Conservation (phyloP, 2,797 vertebrate genomes). For the Hypotaenidia philippensis region DNA sequence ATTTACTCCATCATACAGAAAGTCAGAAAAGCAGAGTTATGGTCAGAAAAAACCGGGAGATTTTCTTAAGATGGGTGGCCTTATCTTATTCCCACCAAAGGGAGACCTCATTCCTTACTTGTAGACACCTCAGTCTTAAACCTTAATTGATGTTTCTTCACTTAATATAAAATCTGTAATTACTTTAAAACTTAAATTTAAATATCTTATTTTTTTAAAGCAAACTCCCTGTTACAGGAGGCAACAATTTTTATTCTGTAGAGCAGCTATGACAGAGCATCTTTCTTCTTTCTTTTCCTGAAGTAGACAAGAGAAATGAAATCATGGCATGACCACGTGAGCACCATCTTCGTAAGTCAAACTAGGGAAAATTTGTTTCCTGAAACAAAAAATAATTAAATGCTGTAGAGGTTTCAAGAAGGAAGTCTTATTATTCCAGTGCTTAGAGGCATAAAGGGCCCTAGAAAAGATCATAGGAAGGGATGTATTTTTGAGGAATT, state of each 20-base stretch:
- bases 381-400: slow-evolving; percentile 45
- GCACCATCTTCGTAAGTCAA: background rate
- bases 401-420: background rate
- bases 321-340: background rate
- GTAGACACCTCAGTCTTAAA: background rate
- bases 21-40: background rate
- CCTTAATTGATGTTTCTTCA: background rate
- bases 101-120: background rate
- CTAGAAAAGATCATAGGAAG: background rate
- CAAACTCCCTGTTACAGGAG: background rate
- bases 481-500: background rate
- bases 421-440: background rate
- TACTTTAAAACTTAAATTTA: background rate
- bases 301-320: background rate
- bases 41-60: background rate
- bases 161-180: background rate
- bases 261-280: background rate
- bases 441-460: background rate
- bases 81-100: background rate
- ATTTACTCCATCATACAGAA: background rate
- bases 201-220: background rate
- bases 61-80: background rate
- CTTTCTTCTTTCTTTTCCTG: slow-evolving; percentile 15
- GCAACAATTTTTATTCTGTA: background rate
- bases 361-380: background rate